Evolutionary conservation across 2,113 vertebrate genomes (phyloP), one percentile per base, ranked within the genome.

Genomic region (Oostethus manadensis): DNA sequence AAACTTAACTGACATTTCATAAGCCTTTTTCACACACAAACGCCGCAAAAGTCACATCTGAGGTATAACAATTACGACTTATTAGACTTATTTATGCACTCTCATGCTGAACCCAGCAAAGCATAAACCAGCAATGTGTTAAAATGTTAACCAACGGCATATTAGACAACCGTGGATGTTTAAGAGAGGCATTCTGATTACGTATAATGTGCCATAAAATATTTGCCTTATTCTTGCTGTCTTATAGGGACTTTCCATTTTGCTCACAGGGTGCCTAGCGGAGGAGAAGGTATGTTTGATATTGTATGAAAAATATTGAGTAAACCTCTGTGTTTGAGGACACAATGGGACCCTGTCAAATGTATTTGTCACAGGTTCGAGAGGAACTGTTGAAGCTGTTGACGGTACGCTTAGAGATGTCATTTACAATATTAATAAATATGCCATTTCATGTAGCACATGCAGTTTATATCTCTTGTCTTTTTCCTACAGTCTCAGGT

Each of bases 181-280:
- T 43, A 10, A 43, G 42, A 43, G 11, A 43, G 42, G 42, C 42
- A 14, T 9, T 11, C 13, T 43, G 4, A 43, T 9, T 10, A 14
- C 14, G 15, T 43, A 3, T 43, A 43, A 14, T 26, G 23, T 26
- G 23, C 23, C 23, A 26, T 26, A 26, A 26, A 38, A 38, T 10
- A 10, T 16, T 22, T 22, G 11, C 21, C 13, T 58, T 16, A 2
- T 10, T 20, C 17, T 18, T 10, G 20, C 55, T 82, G 1, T 70
- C 35, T 61, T 81, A 0, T 59, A 92, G 91, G 91, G 91, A 1
- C 48, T 92, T 50, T 88, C 89, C 49, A 76, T 92, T 60, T 80
- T 92, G 47, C 0, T 92, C 10, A 86, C 84, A 10, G 89, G 88
- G 1, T 86, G 78, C 74, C 56, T 91, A 54, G 79, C 81, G 67